phyloP scores from a whole-genome alignment of 2,888 invertebrate species.

The Pseudeuparius sepicola region DNA sequence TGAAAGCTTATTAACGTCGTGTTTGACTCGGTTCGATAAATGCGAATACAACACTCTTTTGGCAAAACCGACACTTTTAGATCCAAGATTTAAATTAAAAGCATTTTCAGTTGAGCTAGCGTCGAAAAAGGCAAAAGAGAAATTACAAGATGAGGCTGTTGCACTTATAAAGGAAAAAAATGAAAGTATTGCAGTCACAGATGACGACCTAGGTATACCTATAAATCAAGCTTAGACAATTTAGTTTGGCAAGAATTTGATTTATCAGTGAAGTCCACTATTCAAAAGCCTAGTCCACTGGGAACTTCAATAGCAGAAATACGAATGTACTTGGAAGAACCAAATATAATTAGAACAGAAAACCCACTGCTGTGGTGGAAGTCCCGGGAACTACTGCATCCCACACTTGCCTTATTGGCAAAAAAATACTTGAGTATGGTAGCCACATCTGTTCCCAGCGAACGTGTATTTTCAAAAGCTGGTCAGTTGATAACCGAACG shows the following conservation, averaged over 20 bases:
- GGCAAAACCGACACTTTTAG: conserved; percentile 12
- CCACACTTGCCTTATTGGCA: conserved; percentile 3
- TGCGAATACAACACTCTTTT: conserved; percentile 11
- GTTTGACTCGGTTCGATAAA: conserved; percentile 11
- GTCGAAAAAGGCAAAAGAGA: conserved; percentile 9
- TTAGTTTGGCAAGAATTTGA: conserved; percentile 17
- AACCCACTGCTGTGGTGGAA: conserved; percentile 35
- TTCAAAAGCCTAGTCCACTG: too few relatives aligned
- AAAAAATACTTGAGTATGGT: conserved; percentile 9
- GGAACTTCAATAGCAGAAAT: conserved; percentile 13
- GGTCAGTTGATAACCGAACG: conserved; percentile 5
- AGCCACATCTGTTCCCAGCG: conserved; percentile 8
- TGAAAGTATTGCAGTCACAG: conserved; percentile 1
- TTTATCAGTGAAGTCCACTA: conserved; percentile 7
- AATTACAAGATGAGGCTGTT: conserved; percentile 12
- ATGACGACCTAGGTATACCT: too few relatives aligned
- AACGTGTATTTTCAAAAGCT: conserved; percentile 8
- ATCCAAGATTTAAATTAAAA: conserved; percentile 16
- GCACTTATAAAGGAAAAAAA: conserved; percentile 11
- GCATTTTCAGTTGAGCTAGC: conserved; percentile 9
- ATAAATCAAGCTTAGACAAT: too few relatives aligned
- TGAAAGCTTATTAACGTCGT: background rate
- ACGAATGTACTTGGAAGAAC: conserved; percentile 10
- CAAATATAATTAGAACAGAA: conserved; percentile 9
- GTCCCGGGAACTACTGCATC: too few relatives aligned